Evolutionary conservation across 2,888 invertebrate species (phyloP).

Genomic region (Brenthis daphne): DNA sequence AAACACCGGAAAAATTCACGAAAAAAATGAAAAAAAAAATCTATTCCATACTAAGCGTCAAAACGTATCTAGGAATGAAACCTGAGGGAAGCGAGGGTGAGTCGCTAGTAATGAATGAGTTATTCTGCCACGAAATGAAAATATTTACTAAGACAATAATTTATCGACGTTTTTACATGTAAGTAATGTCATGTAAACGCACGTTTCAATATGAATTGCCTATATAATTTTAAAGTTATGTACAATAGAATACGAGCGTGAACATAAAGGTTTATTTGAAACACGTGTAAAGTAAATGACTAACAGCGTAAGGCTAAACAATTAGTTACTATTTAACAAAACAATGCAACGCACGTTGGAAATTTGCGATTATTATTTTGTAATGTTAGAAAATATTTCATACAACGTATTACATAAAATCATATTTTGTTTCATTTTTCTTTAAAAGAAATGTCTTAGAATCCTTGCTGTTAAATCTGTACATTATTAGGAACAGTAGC

Average conservation of each 20-base stretch:
- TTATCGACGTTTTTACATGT: constrained; percentile 29
- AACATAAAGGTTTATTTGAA: constrained; percentile 75
- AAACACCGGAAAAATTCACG: too few species aligned
- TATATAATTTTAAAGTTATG: constrained; percentile 72
- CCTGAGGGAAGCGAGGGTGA: too few species aligned
- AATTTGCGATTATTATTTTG: not conserved
- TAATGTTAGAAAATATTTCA: too few species aligned
- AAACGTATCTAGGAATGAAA: too few species aligned
- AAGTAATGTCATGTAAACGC: constrained; percentile 54
- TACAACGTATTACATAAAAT: too few species aligned
- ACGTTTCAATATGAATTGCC: constrained; percentile 61
- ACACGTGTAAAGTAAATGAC: constrained; percentile 70
- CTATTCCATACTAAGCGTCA: too few species aligned
- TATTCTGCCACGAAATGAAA: not conserved
- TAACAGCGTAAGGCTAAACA: constrained; percentile 52
- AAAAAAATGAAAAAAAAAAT: too few species aligned
- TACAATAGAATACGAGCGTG: constrained; percentile 66
- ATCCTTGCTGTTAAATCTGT: too few species aligned
- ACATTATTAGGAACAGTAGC: too few species aligned
- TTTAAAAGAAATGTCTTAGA: too few species aligned
- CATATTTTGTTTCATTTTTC: too few species aligned
- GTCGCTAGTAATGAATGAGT: too few species aligned
- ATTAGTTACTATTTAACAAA: constrained; percentile 42
- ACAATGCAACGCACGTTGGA: constrained; percentile 20
- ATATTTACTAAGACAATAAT: not conserved